phyloP scores from a whole-genome alignment of 2,113 vertebrate species.

The Sceloporus undulatus region DNA sequence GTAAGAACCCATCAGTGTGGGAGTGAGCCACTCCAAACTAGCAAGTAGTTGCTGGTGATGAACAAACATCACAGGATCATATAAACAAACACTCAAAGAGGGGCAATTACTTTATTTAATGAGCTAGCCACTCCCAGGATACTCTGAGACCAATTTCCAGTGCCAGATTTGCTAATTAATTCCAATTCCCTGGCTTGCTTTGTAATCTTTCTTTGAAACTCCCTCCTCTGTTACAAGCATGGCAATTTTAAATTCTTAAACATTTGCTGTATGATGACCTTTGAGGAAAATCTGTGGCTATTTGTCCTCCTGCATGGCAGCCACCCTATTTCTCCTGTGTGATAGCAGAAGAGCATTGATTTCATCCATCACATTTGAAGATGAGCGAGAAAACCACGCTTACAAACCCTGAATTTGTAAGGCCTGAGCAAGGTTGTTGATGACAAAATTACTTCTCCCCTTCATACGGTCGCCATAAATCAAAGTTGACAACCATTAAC shows the following conservation, averaged over 20 bases:
- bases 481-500: background rate
- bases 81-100: background rate
- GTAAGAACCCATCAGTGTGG: background rate
- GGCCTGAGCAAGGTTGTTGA: too few species aligned
- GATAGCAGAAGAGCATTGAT: background rate
- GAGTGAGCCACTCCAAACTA: slow-evolving; percentile 5
- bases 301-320: background rate
- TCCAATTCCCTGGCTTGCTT: background rate
- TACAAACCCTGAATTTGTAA: too few species aligned
- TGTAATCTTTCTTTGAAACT: background rate
- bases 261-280: background rate
- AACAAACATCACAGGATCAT: background rate
- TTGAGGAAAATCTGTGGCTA: background rate
- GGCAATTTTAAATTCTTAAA: background rate
- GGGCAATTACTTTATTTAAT: background rate
- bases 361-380: background rate
- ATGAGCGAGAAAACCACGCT: too few species aligned
- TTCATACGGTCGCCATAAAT: too few species aligned
- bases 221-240: background rate
- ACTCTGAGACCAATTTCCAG: background rate
- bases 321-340: background rate
- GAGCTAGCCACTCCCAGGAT: background rate
- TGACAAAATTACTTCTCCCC: too few species aligned
- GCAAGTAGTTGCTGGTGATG: background rate
- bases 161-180: background rate